Evolutionary conservation across 2,113 vertebrate species (phyloP).

Genomic region (Dolichotis patagonum): DNA sequence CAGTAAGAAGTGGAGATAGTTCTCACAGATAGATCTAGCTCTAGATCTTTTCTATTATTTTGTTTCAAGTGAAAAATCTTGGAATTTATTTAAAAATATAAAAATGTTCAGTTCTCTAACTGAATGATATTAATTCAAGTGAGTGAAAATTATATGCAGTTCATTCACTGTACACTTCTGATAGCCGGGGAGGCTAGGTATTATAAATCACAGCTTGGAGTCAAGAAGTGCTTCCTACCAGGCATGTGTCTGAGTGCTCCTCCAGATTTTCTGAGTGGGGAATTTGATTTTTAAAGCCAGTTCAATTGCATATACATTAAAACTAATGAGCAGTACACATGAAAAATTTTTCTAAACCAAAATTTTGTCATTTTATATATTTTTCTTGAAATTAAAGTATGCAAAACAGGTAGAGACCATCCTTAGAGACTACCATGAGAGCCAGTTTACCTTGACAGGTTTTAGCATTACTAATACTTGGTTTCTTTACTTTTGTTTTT

Average conservation of each 20-base stretch:
- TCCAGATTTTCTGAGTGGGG: neutral
- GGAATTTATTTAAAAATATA: neutral
- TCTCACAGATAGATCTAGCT: neutral
- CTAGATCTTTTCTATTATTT: neutral
- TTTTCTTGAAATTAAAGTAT: neutral
- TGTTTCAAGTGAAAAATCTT: neutral
- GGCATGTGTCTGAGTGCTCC: neutral
- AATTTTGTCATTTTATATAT: neutral
- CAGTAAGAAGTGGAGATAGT: neutral
- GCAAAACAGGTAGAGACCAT: neutral
- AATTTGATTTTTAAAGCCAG: neutral
- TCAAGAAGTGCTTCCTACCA: neutral
- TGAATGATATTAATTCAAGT: neutral
- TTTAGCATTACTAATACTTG: neutral
- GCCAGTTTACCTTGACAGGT: neutral
- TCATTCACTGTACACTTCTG: neutral
- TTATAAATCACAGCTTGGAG: conserved; percentile 13
- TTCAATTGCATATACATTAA: conserved; percentile 19
- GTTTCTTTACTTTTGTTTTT: neutral
- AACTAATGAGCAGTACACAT: neutral
- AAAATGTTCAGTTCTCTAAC: neutral
- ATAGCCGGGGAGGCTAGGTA: neutral
- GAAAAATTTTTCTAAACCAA: neutral
- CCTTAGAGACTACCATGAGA: neutral
- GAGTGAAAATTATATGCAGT: neutral